Conservation (phyloP, 2,888 invertebrate genomes). For the Platycheirus albimanus region DNA sequence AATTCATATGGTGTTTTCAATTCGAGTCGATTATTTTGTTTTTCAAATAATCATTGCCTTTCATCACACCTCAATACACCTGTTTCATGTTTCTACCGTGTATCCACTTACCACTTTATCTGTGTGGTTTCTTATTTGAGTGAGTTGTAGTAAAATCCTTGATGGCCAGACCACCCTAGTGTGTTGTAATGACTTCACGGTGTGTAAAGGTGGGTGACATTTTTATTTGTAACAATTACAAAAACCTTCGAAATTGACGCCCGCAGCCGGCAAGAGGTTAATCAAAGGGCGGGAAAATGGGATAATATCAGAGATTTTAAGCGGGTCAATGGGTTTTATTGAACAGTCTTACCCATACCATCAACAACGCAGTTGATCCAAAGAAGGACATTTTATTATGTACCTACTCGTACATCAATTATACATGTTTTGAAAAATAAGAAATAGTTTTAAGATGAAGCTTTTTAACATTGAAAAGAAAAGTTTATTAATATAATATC, state of each 20-base stretch:
- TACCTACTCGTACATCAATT: too few species aligned
- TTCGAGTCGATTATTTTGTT: constrained; percentile 42
- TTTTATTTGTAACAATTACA: constrained; percentile 26
- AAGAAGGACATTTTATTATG: too few species aligned
- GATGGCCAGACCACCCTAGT: constrained; percentile 32
- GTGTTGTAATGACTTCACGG: constrained; percentile 19
- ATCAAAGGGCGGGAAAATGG: constrained; percentile 41
- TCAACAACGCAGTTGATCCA: too few species aligned
- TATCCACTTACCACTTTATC: background rate
- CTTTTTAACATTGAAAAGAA: too few species aligned
- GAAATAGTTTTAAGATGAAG: too few species aligned
- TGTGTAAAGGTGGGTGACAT: constrained; percentile 25
- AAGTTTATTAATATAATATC: too few species aligned
- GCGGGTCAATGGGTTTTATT: constrained; percentile 36
- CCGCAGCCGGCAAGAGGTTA: constrained; percentile 32
- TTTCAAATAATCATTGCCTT: constrained; percentile 42
- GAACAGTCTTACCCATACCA: background rate
- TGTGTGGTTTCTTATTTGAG: too few species aligned
- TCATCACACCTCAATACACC: constrained; percentile 22
- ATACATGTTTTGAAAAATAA: too few species aligned
- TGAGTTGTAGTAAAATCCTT: constrained; percentile 31
- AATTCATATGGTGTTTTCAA: constrained; percentile 28
- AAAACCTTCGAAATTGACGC: constrained; percentile 46
- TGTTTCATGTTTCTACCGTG: too few species aligned
- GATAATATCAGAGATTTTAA: constrained; percentile 32